Base-by-base conservation (phyloP, 2,888 invertebrate species). In the Alloscopus bannaensis region DNA sequence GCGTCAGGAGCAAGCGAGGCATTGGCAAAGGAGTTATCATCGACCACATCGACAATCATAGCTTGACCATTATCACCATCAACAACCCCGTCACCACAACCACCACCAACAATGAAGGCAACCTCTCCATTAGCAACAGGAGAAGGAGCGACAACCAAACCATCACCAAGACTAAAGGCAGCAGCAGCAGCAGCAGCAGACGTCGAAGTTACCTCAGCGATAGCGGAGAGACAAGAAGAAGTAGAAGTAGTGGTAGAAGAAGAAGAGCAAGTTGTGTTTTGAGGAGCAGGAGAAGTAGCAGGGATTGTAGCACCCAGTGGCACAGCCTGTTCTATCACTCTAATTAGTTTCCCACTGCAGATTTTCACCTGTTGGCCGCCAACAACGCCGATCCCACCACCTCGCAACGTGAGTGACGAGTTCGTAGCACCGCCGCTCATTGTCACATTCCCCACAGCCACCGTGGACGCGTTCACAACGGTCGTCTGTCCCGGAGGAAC, bases 321-420 rank as follows among this genome's bases (percentile, higher is more conserved):
- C 65, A 72, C 50, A 42, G 42, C 55, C 62, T 62, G 73, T 24
- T 80, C 80, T 69, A 80, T 55, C 68, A 80, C 66, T 26, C 72
- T 68, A 50, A 80, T 52, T 64, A 80, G 40, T 55, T 80, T 80
- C 28, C 73, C 80, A 68, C 79, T 28, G 24, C 80, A 73, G 73
- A 80, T 11, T 73, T 80, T 80, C 80, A 80, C 80, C 80, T 80
- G 80, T 80, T 73, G 73, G 57, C 68, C 68, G n/a, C n/a, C n/a
- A n/a, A n/a, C n/a, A 36, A 13, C 13, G 62, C 50, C 47, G 47
- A 36, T 50, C 22, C 36, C 50, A 16, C 45, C 45, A 20, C 40
- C 55, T 47, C 73, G 59, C 69, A 73, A 40, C 20, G 73, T 64
- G 29, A 66, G 16, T 26, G 80, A 31, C 16, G 47, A 22, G 28